phyloP scores from a whole-genome alignment of 64 coral and sea anemone genomes.

The Astreopora myriophthalma region DNA sequence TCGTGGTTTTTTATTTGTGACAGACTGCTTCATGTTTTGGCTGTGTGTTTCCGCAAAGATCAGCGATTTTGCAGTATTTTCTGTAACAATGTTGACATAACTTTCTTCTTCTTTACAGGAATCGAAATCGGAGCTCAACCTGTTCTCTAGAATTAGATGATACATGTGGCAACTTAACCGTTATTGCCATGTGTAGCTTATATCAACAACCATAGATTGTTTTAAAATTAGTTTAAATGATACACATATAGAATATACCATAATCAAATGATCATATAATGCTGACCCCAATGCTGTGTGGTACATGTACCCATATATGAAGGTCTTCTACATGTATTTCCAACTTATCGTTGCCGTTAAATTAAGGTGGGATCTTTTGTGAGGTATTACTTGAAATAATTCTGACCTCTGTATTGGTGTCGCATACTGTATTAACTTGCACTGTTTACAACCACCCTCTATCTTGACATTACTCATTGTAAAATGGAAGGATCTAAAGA shows the following conservation, averaged over 20 bases:
- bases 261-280: background rate
- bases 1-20: no score
- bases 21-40: no score
- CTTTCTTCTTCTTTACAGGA: constrained; percentile 69
- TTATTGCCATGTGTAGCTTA: background rate
- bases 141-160: constrained; percentile 98
- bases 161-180: background rate
- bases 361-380: no score
- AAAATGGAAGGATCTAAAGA: background rate
- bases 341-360: background rate
- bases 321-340: background rate
- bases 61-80: no score
- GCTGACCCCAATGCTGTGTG: background rate
- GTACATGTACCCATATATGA: background rate
- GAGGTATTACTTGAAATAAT: no score
- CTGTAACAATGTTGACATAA: no score
- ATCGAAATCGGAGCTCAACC: constrained; percentile 95
- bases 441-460: background rate
- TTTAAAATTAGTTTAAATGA: background rate
- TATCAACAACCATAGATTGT: background rate
- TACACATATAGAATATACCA: background rate
- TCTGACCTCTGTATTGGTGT: no score
- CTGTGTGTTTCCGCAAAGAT: no score
- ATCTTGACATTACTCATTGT: background rate
- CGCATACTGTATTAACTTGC: no score